These are phyloP conservation scores for Petrocephalus schoutedeni DNA, from an alignment of 2,797 vertebrate species.

Conservation along the genomic window DNA sequence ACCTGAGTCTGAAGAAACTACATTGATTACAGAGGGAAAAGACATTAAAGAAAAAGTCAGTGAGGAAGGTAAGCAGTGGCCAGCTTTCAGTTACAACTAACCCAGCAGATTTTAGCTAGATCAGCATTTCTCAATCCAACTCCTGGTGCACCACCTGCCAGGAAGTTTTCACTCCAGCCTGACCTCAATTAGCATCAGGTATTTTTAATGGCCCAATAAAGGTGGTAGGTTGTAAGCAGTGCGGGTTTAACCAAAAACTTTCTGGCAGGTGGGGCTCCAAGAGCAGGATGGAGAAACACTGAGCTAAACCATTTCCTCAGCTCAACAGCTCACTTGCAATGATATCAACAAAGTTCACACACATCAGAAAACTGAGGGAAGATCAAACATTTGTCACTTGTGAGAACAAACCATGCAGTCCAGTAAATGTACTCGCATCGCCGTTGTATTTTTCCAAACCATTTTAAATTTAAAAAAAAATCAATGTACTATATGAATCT, in stretches of 20 bases:
- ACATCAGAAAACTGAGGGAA: not conserved
- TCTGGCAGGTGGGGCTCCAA: too few relatives aligned
- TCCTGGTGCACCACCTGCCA: too few relatives aligned
- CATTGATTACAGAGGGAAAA: slow-evolving; percentile 63
- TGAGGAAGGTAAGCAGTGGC: slow-evolving; percentile 40
- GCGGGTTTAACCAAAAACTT: too few relatives aligned
- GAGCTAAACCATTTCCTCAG: not conserved
- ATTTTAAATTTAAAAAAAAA: not conserved
- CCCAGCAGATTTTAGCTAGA: not conserved
- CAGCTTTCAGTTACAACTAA: slow-evolving; percentile 11
- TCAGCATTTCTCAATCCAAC: too few relatives aligned
- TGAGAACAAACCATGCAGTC: not conserved
- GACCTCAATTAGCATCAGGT: too few relatives aligned
- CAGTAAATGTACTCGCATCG: not conserved
- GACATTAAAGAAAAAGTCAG: slow-evolving; percentile 57
- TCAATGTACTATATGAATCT: not conserved
- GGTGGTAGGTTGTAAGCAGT: too few relatives aligned
- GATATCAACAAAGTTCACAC: not conserved
- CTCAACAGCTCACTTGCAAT: not conserved
- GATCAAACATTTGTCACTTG: not conserved
- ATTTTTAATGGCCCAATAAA: too few relatives aligned
- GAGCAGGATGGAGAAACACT: too few relatives aligned
- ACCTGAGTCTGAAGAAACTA: slow-evolving; percentile 85
- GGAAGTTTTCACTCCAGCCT: too few relatives aligned
- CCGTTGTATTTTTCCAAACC: not conserved